Base-by-base conservation (phyloP, 1,140 invertebrate genomes). In the Potamilus streckersoni region DNA sequence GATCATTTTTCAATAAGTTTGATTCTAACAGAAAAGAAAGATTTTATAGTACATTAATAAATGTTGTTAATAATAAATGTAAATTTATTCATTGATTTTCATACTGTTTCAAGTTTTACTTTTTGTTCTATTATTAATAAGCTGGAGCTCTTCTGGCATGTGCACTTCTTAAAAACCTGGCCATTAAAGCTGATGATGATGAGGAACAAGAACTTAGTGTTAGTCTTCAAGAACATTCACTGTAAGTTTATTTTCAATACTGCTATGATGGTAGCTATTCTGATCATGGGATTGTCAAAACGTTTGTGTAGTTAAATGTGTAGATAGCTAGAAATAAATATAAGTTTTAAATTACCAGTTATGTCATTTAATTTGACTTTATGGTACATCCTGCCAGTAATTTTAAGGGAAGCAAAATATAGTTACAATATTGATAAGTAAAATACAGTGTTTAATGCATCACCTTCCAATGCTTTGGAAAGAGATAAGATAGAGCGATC, bases 121-220 rank as follows among this genome's bases (percentile, higher is more conserved):
- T 76, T 49, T 49, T 49, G 6, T 49, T 49, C 4, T 49, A 49
- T 49, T 49, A 49, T 8, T 49, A 49, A 82, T 23, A 73, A 88
- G 86, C 84, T 55, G 74, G 81, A 19, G 84, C 88, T 19, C 73
- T 90, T 62, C 75, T 88, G 23, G 89, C 85, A 23, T 80, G 80
- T 68, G 69, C 82, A 19, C 63, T 89, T 14, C 64, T 89, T 58
- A 86, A 87, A 71, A 77, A 73, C 13, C 67, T 90, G 69, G 72
- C 87, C 20, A 38, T 70, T 13, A 61, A 82, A 58, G 85, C 86
- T 73, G 84, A 84, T 69, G 67, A 80, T 20, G 86, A 88, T 23
- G 88, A 89, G 69, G 86, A 88, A 73, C 69, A 82, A 20, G 88
- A 88, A 71, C 73, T 89, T 0, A 81, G 81, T 79, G 65, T 73